Conservation (phyloP, 2,888 invertebrate genomes). For the Graphium colonna region DNA sequence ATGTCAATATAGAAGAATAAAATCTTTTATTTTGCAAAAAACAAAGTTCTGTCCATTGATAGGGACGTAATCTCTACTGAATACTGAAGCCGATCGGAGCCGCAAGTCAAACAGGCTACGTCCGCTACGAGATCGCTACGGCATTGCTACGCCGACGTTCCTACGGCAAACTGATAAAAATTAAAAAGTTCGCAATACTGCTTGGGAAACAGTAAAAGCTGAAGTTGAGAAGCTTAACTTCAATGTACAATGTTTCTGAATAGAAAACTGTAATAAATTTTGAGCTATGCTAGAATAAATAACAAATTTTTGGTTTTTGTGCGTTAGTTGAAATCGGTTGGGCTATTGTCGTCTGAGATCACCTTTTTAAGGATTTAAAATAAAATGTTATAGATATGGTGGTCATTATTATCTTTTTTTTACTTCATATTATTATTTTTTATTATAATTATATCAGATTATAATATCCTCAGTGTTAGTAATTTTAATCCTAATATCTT, state of each 20-base stretch:
- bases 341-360: no score
- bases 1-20: not conserved
- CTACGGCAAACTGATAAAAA: conserved; percentile 21
- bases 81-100: conserved; percentile 21
- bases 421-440: no score
- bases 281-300: not conserved
- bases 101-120: conserved; percentile 23
- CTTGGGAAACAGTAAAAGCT: conserved; percentile 1
- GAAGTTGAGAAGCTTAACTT: conserved; percentile 8
- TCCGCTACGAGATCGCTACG: conserved; percentile 2
- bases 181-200: conserved; percentile 10
- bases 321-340: no score
- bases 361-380: no score
- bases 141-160: conserved; percentile 15
- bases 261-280: not conserved
- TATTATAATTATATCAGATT: no score
- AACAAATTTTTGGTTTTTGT: not conserved
- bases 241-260: conserved; percentile 1
- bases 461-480: no score
- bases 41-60: conserved; percentile 13
- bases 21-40: conserved; percentile 10
- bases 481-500: no score
- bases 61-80: conserved; percentile 21
- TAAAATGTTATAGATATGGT: no score
- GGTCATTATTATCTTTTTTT: no score